These are phyloP conservation scores for Griposia aprilina DNA, from an alignment of 2,888 invertebrate species.

Conservation along the genomic window DNA sequence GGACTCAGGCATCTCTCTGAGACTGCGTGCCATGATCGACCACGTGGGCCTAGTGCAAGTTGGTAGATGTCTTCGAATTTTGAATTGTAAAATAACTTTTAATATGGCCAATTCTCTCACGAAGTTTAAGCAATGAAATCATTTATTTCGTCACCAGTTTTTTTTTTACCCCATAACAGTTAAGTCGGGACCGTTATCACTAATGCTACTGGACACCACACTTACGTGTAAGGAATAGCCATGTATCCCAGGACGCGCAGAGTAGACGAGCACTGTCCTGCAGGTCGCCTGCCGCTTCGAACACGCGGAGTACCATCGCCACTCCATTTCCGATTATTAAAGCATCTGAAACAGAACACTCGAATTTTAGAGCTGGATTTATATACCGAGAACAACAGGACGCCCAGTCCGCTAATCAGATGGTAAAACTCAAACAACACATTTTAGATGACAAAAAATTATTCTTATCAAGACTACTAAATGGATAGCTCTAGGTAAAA, in stretches of 20 bases:
- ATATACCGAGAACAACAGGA: not conserved
- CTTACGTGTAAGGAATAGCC: constrained; percentile 93
- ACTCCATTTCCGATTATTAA: constrained; percentile 94
- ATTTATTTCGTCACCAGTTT: not conserved
- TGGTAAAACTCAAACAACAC: not conserved
- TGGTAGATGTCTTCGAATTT: not conserved
- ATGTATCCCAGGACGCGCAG: constrained; percentile 94
- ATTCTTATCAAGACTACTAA: not conserved
- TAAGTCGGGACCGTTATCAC: not conserved
- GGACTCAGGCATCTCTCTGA: not conserved
- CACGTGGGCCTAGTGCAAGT: not conserved
- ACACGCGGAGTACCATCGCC: constrained; percentile 93
- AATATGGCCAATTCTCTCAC: not conserved
- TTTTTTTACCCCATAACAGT: not conserved
- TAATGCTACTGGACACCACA: not conserved
- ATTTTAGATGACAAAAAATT: not conserved
- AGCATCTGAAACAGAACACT: constrained; percentile 90
- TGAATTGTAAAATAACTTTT: not conserved
- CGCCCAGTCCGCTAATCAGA: too few species aligned
- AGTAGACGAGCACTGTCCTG: constrained; percentile 92
- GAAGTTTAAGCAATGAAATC: not conserved
- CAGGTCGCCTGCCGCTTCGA: constrained; percentile 91
- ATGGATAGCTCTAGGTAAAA: too few species aligned
- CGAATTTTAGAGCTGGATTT: not conserved
- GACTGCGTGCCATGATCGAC: not conserved